Base-by-base conservation (phyloP, 2,113 vertebrate species). In the Barbus barbus region DNA sequence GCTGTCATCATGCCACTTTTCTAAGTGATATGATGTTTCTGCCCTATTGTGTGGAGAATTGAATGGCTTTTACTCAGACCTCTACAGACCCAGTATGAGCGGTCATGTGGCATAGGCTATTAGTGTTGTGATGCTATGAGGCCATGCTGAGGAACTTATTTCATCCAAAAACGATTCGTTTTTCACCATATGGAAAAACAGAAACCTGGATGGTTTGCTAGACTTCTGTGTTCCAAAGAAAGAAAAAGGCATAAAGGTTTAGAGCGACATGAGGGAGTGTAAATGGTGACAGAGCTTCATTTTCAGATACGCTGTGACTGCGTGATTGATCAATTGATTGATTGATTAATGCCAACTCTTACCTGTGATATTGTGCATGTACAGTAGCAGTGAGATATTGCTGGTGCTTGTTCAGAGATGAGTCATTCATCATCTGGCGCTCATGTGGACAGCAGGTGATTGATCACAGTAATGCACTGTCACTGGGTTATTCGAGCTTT, bases 51-150 rank as follows among this genome's bases (percentile, higher is more conserved):
- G 33, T 9, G 2, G 22, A 61, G 56, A 26, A 61, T 44, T 61
- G 36, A 78, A 60, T 61, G 76, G 76, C 76, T 78, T 78, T 78
- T 78, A 78, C 76, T 78, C 53, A 38, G 36, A 72, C 38, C 4
- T 71, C 36, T 38, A n/a, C 33, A 13, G 18, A 77, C 75, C 20
- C 22, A 44, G 4, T 9, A 60, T 9, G 31, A 26, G 53, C 61
- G 76, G 18, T 6, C 76, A 60, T 24, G 22, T 60, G 33, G 24
- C 53, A 24, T 11, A 36, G 51, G 7, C 51, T 56, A 7, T 2
- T 22, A 0, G 51, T 22, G 9, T 56, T 51, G 14, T 51, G 20
- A 58, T n/a, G 11, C 22, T 24, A 33, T 77, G 20, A 33, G 18
- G 51, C 51, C 51, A 8, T 56, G 20, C 6, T 20, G 51, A 56